Percentiles rank a stretch among this genome's conserved stretches.
Evolutionary conservation across 2,797 vertebrate genomes (phyloP).

Genomic region (Phoeniculus purpureus): DNA sequence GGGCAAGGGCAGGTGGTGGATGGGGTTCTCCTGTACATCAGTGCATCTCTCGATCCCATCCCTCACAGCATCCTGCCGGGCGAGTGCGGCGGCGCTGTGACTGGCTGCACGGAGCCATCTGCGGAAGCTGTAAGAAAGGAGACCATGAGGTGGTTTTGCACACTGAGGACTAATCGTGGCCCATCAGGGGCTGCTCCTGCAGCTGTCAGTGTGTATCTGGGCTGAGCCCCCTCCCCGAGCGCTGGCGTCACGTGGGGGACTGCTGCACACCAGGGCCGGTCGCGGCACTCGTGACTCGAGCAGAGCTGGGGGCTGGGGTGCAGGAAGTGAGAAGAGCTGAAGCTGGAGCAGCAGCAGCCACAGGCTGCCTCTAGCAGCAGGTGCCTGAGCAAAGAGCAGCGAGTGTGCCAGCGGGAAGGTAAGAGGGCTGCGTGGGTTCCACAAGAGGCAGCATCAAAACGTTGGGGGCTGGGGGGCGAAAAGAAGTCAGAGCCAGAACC

Average conservation of each 20-base stretch:
- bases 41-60: too few relatives aligned
- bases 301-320: conserved; percentile 34
- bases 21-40: too few relatives aligned
- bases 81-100: too few relatives aligned
- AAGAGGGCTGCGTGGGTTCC: not conserved
- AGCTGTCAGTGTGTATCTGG: not conserved
- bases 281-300: not conserved
- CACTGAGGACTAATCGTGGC: not conserved
- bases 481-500: not conserved
- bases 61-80: too few relatives aligned
- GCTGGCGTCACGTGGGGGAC: not conserved
- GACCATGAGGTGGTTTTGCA: too few relatives aligned
- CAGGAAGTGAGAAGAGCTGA: conserved; percentile 72
- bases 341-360: not conserved
- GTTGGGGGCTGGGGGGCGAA: not conserved
- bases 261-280: not conserved
- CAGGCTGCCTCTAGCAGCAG: not conserved
- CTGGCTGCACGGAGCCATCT: too few relatives aligned
- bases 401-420: conserved; percentile 27
- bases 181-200: not conserved
- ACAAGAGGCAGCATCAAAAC: not conserved
- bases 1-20: too few relatives aligned
- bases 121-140: too few relatives aligned
- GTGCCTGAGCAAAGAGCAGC: not conserved
- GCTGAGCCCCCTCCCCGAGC: fast-evolving